Evolutionary conservation across 2,797 vertebrate genomes (phyloP).

Genomic region (Rhinoraja longicauda): DNA sequence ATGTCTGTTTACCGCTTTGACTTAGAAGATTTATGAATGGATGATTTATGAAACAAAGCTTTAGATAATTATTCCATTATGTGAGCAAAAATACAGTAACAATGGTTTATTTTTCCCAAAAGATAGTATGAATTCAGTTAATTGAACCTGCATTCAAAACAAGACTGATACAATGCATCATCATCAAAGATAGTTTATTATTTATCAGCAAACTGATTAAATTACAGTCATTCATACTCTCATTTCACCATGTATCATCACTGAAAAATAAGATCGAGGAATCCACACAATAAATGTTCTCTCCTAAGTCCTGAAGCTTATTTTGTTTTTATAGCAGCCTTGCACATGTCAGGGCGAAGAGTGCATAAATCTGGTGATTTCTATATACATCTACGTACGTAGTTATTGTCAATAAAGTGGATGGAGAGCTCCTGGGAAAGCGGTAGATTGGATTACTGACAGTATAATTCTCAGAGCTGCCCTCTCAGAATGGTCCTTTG

Average conservation of each 20-base stretch:
- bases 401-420: conserved; percentile 16
- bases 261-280: not conserved
- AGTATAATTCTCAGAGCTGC: conserved; percentile 14
- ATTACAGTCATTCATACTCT: not conserved
- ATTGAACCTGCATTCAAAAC: not conserved
- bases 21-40: conserved; percentile 1
- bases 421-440: not conserved
- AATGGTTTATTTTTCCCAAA: not conserved
- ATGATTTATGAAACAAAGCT: not conserved
- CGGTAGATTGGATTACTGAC: conserved; percentile 27
- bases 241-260: not conserved
- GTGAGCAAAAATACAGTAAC: not conserved
- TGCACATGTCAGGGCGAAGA: not conserved
- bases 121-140: not conserved
- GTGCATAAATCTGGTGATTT: not conserved
- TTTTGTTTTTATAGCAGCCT: not conserved
- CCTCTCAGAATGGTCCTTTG: conserved; percentile 3
- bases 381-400: too few species aligned
- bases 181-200: not conserved
- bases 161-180: not conserved
- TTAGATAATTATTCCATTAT: not conserved
- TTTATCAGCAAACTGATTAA: not conserved
- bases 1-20: not conserved
- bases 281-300: not conserved
- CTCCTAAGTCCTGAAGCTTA: too few species aligned